These are phyloP conservation scores for Baryphthengus martii DNA, from an alignment of 2,113 vertebrate species.

Conservation along the genomic window DNA sequence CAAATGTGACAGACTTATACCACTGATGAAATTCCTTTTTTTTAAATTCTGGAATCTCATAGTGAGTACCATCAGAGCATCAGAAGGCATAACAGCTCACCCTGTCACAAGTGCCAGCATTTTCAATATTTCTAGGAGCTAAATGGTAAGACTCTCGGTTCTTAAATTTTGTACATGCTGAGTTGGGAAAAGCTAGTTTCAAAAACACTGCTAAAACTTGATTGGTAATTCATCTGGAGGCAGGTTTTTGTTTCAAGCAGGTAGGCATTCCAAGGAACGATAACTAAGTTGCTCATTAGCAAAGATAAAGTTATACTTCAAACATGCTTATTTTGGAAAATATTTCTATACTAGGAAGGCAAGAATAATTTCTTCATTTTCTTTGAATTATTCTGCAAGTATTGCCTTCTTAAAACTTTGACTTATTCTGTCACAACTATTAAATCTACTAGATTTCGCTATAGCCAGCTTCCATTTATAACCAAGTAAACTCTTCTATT, in stretches of 20 bases:
- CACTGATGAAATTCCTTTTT: background rate
- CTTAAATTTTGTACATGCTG: background rate
- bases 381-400: background rate
- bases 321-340: background rate
- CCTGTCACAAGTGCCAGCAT: background rate
- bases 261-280: background rate
- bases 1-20: background rate
- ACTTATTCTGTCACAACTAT: background rate
- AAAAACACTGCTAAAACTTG: background rate
- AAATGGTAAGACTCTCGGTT: background rate
- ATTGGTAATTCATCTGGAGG: background rate
- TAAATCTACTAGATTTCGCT: background rate
- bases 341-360: background rate
- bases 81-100: background rate
- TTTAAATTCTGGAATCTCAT: background rate
- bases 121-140: background rate
- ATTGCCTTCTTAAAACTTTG: background rate
- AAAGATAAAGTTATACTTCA: background rate
- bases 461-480: background rate
- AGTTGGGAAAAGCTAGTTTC: background rate
- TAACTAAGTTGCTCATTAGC: background rate
- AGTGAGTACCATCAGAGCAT: background rate
- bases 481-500: background rate
- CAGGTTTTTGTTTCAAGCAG: background rate
- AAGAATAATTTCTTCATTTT: background rate